phyloP scores from a whole-genome alignment of 1,140 invertebrate species.

The Rhyzopertha dominica region DNA sequence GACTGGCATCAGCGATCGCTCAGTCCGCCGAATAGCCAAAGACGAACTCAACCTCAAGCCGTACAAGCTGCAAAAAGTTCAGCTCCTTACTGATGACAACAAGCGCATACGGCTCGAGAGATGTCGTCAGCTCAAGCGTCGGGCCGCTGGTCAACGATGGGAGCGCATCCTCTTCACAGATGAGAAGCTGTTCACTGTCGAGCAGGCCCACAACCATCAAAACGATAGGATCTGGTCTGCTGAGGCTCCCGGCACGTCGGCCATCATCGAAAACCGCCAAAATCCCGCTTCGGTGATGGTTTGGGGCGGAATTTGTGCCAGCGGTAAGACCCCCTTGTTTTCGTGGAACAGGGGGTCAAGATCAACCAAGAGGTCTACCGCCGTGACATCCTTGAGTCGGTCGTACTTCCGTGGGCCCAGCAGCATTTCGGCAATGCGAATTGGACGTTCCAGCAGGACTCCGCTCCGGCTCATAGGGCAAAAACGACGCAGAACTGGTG shows the following conservation, averaged over 20 bases:
- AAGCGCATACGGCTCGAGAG: slow-evolving; percentile 9
- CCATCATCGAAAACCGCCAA: slow-evolving; percentile 4
- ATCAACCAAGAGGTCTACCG: slow-evolving; percentile 7
- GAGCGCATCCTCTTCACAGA: slow-evolving; percentile 2
- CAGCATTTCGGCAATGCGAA: slow-evolving; percentile 1
- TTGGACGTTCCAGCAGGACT: slow-evolving; percentile 17
- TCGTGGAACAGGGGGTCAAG: too few species aligned
- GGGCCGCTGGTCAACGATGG: slow-evolving; percentile 6
- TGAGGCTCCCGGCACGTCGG: slow-evolving; percentile 1
- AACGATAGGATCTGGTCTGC: slow-evolving; percentile 9
- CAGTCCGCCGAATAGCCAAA: too few species aligned
- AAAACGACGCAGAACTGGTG: slow-evolving; percentile 11
- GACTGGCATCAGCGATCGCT: too few species aligned
- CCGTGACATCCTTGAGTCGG: neutral
- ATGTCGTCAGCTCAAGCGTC: slow-evolving; percentile 11
- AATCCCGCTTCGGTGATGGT: too few species aligned
- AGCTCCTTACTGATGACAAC: too few species aligned
- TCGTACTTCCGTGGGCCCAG: slow-evolving; percentile 5
- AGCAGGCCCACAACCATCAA: slow-evolving; percentile 8
- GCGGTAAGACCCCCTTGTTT: too few species aligned
- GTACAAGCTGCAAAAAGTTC: too few species aligned
- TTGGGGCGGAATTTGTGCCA: too few species aligned
- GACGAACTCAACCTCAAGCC: too few species aligned
- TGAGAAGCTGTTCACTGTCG: slow-evolving; percentile 11
- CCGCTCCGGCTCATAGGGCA: slow-evolving; percentile 16